Evolutionary conservation across 2,797 vertebrate genomes (phyloP), one percentile per base, ranked within the genome.

Genomic region (Xiphorhynchus erythropygius): DNA sequence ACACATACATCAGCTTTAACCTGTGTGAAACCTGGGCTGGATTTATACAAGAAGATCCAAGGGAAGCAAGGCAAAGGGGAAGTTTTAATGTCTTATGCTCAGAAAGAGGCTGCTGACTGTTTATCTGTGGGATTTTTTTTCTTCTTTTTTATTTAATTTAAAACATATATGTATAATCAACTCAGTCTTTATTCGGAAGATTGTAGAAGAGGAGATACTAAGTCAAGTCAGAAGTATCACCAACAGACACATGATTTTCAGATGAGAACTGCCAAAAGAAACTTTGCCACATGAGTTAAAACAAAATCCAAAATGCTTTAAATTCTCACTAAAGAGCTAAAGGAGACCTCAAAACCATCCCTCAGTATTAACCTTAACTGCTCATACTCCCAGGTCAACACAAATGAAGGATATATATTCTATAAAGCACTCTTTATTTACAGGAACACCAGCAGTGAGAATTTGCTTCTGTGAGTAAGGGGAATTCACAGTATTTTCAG

Each of bases 401-500:
- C 2, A 5, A 60, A 63, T 67, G 19, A 90, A 81, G 6, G 35
- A 22, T 0, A 46, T 11, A 5, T 14, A 5, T 49, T 74, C 57
- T 78, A 27, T 41, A 60, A 90, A 79, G 32, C 30, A 46, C 21
- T 5, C 25, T 35, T 74, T 63, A 87, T 47, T 96, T 95, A 89
- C 83, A 81, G 87, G 67, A 96, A 96, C 69, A 89, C 9, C 30
- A 77, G 63, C 3, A 2, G 35, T 57, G 84, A 77, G 79, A 73
- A 67, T 32, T 84, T 76, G 46, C 68, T 81, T 64, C 84, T 56
- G 73, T 3, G 13, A 17, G 60, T 60, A 93, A 88, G 91, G 91
- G 90, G 81, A 97, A 95, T 94, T 96, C 90, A 95, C 89, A 93
- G 11, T 35, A 78, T 32, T 65, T 77, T 70, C 39, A 96, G 87